phyloP scores from a whole-genome alignment of 2,797 vertebrate species.

The Semotilus atromaculatus region DNA sequence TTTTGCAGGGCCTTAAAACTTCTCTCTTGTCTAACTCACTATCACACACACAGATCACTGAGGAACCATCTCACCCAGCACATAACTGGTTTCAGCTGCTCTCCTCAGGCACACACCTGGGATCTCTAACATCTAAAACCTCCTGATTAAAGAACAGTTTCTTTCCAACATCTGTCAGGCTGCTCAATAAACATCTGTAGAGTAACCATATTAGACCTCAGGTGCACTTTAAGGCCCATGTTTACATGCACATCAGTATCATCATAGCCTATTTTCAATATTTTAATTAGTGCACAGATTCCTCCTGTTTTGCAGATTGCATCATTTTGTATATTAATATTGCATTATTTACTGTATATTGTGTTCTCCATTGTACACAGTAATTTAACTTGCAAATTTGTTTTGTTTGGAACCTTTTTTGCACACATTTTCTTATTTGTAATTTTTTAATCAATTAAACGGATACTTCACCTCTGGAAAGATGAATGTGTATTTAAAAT shows the following conservation, averaged over 20 bases:
- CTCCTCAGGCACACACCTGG: conserved; percentile 4
- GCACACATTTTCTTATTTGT: no score
- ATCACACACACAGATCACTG: background rate
- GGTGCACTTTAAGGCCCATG: background rate
- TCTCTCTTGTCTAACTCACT: background rate
- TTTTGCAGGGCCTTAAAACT: background rate
- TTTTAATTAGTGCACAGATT: background rate
- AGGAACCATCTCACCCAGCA: background rate
- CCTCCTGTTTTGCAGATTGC: background rate
- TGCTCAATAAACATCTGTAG: conserved; percentile 1
- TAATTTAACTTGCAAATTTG: background rate
- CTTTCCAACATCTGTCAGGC: background rate
- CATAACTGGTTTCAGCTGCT: conserved; percentile 1
- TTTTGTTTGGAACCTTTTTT: background rate
- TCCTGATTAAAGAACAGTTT: conserved; percentile 8
- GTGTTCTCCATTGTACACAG: background rate
- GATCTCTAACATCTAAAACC: conserved; percentile 6
- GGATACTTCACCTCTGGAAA: no score
- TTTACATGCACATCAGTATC: background rate
- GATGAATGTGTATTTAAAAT: no score
- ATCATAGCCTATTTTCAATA: background rate
- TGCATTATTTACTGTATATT: background rate
- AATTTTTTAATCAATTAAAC: no score
- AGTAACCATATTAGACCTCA: background rate
- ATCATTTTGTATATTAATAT: background rate